Evolutionary conservation across 2,888 invertebrate species (phyloP).

Genomic region (Ecliptopera silaceata): DNA sequence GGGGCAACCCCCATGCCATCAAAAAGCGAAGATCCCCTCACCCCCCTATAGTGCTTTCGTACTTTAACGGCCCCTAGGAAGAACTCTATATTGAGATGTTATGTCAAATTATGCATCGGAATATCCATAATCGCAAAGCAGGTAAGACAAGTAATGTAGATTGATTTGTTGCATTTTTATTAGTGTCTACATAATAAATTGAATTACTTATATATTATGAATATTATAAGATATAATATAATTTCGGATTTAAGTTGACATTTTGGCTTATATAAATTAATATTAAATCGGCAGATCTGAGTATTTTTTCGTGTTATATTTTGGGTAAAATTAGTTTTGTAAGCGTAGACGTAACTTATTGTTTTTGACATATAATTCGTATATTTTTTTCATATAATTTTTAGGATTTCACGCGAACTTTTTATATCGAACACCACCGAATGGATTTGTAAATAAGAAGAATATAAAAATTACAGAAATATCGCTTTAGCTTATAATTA

Average conservation of each 20-base stretch:
- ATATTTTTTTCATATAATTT: conserved; percentile 9
- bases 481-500: conserved; percentile 34
- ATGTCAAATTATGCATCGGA: no score
- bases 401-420: conserved; percentile 14
- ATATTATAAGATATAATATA: conserved; percentile 3
- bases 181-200: neutral
- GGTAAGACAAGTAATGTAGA: neutral
- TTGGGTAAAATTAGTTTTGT: conserved; percentile 26
- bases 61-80: no score
- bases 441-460: conserved; percentile 26
- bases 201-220: neutral
- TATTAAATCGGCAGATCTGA: conserved; percentile 30
- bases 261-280: conserved; percentile 15
- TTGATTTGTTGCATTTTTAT: conserved; percentile 15
- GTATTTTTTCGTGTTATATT: conserved; percentile 24
- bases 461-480: conserved; percentile 28
- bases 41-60: no score
- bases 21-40: no score
- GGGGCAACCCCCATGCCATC: no score
- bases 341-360: conserved; percentile 23
- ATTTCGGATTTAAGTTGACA: conserved; percentile 6
- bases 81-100: no score
- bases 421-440: conserved; percentile 20
- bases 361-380: conserved; percentile 19
- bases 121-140: no score